These are phyloP conservation scores for Crotophaga sulcirostris DNA, from an alignment of 2,113 vertebrate species.

Conservation along the genomic window DNA sequence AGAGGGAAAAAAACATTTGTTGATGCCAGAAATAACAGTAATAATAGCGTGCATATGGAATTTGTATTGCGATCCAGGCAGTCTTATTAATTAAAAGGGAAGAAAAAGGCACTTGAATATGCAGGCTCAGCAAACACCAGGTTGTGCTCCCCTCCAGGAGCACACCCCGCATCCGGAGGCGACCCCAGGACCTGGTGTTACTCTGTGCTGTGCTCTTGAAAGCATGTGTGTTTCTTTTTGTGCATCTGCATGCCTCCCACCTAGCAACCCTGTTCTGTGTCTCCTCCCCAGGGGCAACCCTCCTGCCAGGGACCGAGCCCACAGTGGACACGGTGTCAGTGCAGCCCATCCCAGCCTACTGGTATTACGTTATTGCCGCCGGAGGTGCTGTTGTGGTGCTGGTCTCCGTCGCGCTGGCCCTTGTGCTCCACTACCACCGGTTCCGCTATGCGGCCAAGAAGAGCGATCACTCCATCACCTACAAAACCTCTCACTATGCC, in stretches of 20 bases:
- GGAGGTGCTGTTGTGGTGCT: constrained; percentile 93
- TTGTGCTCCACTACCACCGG: constrained; percentile 94
- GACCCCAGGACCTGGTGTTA: not conserved
- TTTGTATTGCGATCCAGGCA: constrained; percentile 57
- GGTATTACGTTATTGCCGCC: constrained; percentile 98
- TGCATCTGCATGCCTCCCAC: constrained; percentile 88
- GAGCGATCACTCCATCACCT: constrained; percentile 97
- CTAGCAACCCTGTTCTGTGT: constrained; percentile 94
- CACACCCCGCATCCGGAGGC: not conserved
- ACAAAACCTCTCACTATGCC: constrained; percentile 93
- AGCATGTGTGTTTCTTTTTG: constrained; percentile 76
- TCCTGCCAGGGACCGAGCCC: constrained; percentile 93
- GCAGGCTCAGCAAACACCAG: constrained; percentile 23
- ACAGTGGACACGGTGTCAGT: constrained; percentile 97
- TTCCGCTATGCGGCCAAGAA: constrained; percentile 97
- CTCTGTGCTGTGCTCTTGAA: constrained; percentile 44
- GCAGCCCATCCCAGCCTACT: constrained; percentile 94
- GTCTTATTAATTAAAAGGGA: constrained; percentile 65
- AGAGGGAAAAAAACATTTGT: not conserved
- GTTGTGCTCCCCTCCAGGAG: not conserved
- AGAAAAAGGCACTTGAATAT: constrained; percentile 21
- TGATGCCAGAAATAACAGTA: constrained; percentile 65
- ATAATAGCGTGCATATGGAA: constrained; percentile 53
- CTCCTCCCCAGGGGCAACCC: constrained; percentile 97
- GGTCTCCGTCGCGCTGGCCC: constrained; percentile 87